Evolutionary conservation across 2,797 vertebrate genomes (phyloP).

Genomic region (Chlorospingus flavigularis): DNA sequence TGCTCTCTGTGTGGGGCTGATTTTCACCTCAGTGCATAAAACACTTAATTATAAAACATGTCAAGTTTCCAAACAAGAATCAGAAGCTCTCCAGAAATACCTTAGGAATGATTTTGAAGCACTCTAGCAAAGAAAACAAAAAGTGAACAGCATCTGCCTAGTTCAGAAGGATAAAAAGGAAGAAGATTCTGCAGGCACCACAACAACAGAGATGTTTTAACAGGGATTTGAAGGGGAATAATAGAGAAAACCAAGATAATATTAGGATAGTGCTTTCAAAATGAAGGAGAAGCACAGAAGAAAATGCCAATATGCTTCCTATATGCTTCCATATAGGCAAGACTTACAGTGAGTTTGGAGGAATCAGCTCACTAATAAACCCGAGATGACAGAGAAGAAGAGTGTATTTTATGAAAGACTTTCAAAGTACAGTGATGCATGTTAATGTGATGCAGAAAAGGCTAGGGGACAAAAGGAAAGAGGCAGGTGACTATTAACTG

Average conservation of each 20-base stretch:
- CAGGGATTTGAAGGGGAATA: background rate
- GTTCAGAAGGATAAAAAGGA: background rate
- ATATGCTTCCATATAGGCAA: background rate
- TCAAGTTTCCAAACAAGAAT: constrained; percentile 57
- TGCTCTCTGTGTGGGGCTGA: constrained; percentile 47
- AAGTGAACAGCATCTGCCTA: background rate
- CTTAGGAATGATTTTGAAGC: constrained; percentile 36
- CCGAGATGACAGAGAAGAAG: background rate
- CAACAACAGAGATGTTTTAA: background rate
- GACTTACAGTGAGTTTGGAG: background rate
- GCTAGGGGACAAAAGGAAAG: background rate
- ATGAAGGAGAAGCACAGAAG: background rate
- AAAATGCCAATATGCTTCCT: background rate
- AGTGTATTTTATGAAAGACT: background rate
- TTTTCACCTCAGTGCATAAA: constrained; percentile 46
- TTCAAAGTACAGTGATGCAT: background rate
- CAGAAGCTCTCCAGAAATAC: constrained; percentile 37
- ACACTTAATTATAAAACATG: constrained; percentile 45
- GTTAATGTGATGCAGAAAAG: background rate
- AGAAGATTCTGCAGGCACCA: background rate
- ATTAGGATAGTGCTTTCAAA: background rate
- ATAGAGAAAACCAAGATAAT: background rate
- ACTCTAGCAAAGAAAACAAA: constrained; percentile 20
- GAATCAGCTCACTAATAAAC: background rate
- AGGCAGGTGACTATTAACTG: background rate